Conservation (phyloP, 92 coral and sea anemone genomes). For the Epizoanthus ramosus region DNA sequence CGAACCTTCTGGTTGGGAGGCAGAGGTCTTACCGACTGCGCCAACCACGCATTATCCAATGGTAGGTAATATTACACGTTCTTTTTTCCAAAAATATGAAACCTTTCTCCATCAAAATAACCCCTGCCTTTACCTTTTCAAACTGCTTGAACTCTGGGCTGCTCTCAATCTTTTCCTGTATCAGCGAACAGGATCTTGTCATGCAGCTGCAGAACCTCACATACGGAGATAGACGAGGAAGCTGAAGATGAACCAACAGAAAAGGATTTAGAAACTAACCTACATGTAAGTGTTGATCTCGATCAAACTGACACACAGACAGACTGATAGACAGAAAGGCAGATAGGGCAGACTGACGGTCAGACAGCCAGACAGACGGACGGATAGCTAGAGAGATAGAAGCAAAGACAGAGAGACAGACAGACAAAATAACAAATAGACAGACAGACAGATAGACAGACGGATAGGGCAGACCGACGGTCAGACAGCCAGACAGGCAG, state of each 20-base stretch:
- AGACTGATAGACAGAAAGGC: neutral
- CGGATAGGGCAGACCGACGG: no score
- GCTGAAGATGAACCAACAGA: slow-evolving; percentile 48
- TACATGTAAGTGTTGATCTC: neutral
- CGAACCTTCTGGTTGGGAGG: no score
- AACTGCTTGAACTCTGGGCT: slow-evolving; percentile 91
- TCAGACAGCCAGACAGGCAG: no score
- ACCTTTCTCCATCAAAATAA: no score
- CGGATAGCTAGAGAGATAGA: neutral
- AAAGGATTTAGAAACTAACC: no score
- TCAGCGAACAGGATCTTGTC: slow-evolving; percentile 87
- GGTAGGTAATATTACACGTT: no score
- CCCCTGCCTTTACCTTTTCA: slow-evolving; percentile 74
- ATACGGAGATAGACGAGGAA: slow-evolving; percentile 91
- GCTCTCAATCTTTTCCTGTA: slow-evolving; percentile 86
- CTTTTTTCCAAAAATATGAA: no score
- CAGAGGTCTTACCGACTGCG: no score
- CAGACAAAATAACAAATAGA: no score
- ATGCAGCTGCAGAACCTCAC: slow-evolving; percentile 97
- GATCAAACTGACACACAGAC: neutral
- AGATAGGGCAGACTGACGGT: neutral
- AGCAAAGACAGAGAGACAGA: neutral
- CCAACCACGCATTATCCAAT: neutral
- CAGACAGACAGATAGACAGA: no score
- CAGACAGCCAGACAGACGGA: neutral